These are phyloP conservation scores for Catostylus mosaicus DNA, from an alignment of 30 jellyfish, hydroid and myxozoan species.

Conservation along the genomic window DNA sequence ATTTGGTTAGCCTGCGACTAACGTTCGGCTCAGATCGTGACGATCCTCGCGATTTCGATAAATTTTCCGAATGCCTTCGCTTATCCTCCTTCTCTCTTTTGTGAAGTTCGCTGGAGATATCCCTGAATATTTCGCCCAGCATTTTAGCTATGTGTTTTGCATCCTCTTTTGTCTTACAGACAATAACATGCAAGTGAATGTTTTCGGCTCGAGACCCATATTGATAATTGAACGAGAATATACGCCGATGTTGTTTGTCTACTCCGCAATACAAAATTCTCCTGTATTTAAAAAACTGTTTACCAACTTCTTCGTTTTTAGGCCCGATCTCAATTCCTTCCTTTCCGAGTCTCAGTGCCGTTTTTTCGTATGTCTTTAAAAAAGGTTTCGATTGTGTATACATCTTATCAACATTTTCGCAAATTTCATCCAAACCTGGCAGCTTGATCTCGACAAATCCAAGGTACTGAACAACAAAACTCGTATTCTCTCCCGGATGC, in stretches of 20 bases:
- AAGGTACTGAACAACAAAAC: conserved; percentile 68
- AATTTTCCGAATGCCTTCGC: conserved; percentile 77
- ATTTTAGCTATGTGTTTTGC: conserved; percentile 84
- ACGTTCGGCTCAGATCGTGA: conserved; percentile 69
- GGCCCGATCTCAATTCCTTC: conserved; percentile 91
- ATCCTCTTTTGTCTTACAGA: conserved; percentile 87
- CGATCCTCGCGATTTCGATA: conserved; percentile 75
- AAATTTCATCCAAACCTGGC: conserved; percentile 92
- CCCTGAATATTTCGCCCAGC: conserved; percentile 78
- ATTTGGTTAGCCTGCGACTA: conserved; percentile 31
- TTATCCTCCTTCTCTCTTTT: conserved; percentile 82
- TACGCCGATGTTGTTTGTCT: conserved; percentile 88
- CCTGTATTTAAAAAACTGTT: conserved; percentile 76
- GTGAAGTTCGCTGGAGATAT: conserved; percentile 79
- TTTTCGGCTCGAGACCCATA: conserved; percentile 90
- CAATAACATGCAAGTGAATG: conserved; percentile 86
- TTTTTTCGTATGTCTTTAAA: conserved; percentile 71
- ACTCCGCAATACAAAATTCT: conserved; percentile 94
- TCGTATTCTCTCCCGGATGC: conserved; percentile 27
- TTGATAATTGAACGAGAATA: conserved; percentile 90
- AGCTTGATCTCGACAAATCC: conserved; percentile 82
- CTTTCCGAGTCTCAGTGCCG: conserved; percentile 40
- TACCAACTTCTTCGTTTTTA: conserved; percentile 47
- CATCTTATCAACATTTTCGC: conserved; percentile 84
- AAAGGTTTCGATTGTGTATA: conserved; percentile 82